Evolutionary conservation across 2,888 invertebrate species (phyloP).

Genomic region (Holacanthella duospinosa): DNA sequence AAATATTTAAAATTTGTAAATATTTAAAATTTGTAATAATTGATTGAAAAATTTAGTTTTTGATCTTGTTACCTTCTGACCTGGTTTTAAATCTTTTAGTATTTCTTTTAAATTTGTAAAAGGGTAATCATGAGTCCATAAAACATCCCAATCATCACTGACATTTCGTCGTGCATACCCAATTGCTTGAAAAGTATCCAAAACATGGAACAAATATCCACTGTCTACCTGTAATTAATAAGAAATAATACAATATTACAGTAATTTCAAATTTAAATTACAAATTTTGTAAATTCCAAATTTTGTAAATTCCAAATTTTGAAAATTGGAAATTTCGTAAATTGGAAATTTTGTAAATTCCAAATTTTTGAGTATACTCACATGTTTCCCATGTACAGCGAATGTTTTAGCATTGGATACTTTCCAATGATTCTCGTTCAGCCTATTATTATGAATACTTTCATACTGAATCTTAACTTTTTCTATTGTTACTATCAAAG

Average conservation of each 20-base stretch:
- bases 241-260: background rate
- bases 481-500: background rate
- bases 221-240: constrained; percentile 45
- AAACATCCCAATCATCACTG: constrained; percentile 63
- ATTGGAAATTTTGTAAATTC: background rate
- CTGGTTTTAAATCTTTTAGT: constrained; percentile 52
- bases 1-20: too few relatives aligned
- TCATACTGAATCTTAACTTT: background rate
- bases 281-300: background rate
- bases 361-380: constrained; percentile 21
- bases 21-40: background rate
- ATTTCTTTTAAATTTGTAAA: constrained; percentile 51
- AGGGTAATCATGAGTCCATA: constrained; percentile 93
- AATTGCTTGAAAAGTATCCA: constrained; percentile 60
- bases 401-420: constrained; percentile 23
- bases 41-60: background rate
- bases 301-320: constrained; percentile 3
- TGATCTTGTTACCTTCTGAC: constrained; percentile 51
- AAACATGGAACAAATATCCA: constrained; percentile 69
- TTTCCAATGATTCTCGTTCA: background rate
- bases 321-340: constrained; percentile 1
- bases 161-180: constrained; percentile 56
- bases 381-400: constrained; percentile 37
- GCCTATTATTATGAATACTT: background rate
- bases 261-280: too few relatives aligned